A percentile compares a stretch with the other conserved stretches of the same genome.
phyloP scores from a whole-genome alignment of 2,888 invertebrate species.

The Dendrolimus pini region DNA sequence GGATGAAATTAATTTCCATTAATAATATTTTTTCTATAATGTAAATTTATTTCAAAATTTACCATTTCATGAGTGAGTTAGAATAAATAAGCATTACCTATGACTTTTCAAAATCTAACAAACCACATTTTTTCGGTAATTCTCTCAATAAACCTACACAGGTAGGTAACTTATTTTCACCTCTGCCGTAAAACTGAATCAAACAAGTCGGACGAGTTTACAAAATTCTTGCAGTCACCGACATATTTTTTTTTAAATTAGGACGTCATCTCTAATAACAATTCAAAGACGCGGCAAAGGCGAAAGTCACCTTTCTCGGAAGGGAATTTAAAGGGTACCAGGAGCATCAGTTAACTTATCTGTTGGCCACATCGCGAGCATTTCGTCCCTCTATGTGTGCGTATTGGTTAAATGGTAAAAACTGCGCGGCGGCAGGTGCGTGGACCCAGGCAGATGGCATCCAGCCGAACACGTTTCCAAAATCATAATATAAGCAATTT shows the following conservation, averaged over 20 bases:
- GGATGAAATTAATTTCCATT: too few relatives aligned
- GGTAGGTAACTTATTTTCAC: too few relatives aligned
- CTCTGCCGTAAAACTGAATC: too few relatives aligned
- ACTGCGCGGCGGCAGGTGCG: slow-evolving; percentile 44
- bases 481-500: slow-evolving; percentile 25
- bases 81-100: too few relatives aligned
- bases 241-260: not conserved
- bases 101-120: too few relatives aligned
- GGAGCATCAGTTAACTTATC: slow-evolving; percentile 16
- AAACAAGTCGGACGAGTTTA: too few relatives aligned
- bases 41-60: too few relatives aligned
- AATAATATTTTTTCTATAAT: too few relatives aligned
- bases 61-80: too few relatives aligned
- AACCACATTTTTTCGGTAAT: too few relatives aligned
- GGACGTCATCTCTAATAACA: slow-evolving; percentile 4
- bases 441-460: slow-evolving; percentile 38
- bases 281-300: not conserved
- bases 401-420: slow-evolving; percentile 45
- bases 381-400: slow-evolving; percentile 15
- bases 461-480: slow-evolving; percentile 33
- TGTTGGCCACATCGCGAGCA: slow-evolving; percentile 13
- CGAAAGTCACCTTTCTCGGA: slow-evolving; percentile 18
- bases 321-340: slow-evolving; percentile 23
- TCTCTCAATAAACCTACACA: too few relatives aligned
- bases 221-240: not conserved